These are phyloP conservation scores for Microdon myrmicae DNA, from an alignment of 2,888 invertebrate species.

Conservation along the genomic window DNA sequence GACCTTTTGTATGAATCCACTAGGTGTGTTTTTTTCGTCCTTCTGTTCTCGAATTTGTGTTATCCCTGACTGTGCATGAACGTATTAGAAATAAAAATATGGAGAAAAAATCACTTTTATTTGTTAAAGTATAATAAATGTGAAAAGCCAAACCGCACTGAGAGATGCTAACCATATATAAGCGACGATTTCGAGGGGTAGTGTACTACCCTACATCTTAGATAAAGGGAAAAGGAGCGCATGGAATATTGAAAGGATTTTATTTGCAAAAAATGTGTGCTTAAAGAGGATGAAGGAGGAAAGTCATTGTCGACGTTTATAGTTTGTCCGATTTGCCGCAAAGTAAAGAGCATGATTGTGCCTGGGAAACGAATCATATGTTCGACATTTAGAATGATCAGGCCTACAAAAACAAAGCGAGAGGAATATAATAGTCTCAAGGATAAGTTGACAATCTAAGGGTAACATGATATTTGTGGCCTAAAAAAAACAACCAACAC, in stretches of 20 bases:
- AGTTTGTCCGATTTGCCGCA: neutral
- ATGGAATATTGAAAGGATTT: slow-evolving; percentile 53
- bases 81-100: slow-evolving; percentile 12
- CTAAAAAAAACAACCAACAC: slow-evolving; percentile 16
- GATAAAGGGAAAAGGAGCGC: slow-evolving; percentile 42
- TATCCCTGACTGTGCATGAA: slow-evolving; percentile 32
- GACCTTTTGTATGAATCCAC: slow-evolving; percentile 12
- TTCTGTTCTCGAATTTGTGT: slow-evolving; percentile 15
- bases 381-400: slow-evolving; percentile 41
- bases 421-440: no score
- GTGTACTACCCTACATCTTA: no score
- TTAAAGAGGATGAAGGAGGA: slow-evolving; percentile 46
- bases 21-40: neutral
- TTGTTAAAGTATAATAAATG: slow-evolving; percentile 47
- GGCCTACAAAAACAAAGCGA: no score
- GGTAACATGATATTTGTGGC: slow-evolving; percentile 35
- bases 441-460: no score
- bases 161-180: slow-evolving; percentile 15
- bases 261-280: slow-evolving; percentile 51
- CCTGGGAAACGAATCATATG: slow-evolving; percentile 35
- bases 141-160: no score
- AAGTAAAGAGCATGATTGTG: no score
- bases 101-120: slow-evolving; percentile 24
- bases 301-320: slow-evolving; percentile 35
- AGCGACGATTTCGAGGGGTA: no score